A percentile compares a stretch with the other conserved stretches of the same genome.
These are phyloP conservation scores for Hemitrygon akajei DNA, from an alignment of 2,797 vertebrate genomes.

Conservation along the genomic window DNA sequence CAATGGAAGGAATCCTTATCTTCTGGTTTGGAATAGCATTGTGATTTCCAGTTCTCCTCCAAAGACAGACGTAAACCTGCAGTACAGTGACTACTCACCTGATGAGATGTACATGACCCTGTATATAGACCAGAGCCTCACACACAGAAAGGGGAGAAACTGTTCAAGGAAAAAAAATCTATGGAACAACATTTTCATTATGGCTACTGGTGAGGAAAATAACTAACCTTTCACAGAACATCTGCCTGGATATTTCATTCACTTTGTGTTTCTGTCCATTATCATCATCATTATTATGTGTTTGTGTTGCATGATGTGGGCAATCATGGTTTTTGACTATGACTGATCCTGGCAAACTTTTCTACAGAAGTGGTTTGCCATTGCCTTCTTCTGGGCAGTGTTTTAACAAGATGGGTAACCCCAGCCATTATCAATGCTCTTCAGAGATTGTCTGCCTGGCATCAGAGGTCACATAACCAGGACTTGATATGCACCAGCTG, in stretches of 20 bases:
- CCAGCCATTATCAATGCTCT: no score
- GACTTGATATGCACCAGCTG: no score
- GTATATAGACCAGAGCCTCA: background rate
- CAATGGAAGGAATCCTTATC: background rate
- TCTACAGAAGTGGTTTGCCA: no score
- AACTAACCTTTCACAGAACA: background rate
- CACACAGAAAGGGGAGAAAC: background rate
- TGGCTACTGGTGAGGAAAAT: background rate
- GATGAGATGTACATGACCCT: background rate
- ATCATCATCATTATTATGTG: no score
- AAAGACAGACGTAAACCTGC: background rate
- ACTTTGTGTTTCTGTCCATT: background rate
- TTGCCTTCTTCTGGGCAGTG: no score
- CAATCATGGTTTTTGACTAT: no score
- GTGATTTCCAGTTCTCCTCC: background rate
- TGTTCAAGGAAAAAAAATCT: background rate
- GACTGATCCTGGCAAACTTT: no score
- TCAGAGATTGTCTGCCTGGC: no score
- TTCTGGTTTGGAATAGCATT: background rate
- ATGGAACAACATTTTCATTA: background rate
- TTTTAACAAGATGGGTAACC: no score
- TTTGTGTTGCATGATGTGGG: no score
- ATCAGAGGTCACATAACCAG: no score
- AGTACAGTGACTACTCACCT: background rate
- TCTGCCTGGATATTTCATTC: background rate